These are phyloP conservation scores for Hemiprocne comata DNA, from an alignment of 2,113 vertebrate genomes.

Conservation along the genomic window DNA sequence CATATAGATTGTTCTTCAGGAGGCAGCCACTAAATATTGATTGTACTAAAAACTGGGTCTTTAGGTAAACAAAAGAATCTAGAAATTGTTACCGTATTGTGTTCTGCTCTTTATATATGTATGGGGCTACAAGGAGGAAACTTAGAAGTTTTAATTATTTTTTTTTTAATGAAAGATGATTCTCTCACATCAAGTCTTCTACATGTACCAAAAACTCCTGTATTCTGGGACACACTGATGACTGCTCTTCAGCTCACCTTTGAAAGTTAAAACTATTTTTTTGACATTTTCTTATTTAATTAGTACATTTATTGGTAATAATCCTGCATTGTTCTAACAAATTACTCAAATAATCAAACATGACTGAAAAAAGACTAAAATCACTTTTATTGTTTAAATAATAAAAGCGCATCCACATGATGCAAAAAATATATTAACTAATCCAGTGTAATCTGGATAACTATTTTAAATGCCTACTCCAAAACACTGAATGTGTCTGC, in stretches of 20 bases:
- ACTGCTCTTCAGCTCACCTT: not conserved
- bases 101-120: not conserved
- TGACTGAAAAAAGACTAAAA: not conserved
- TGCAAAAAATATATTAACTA: slow-evolving; percentile 42
- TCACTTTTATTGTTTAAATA: not conserved
- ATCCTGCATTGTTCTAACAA: not conserved
- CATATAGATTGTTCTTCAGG: not conserved
- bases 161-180: not conserved
- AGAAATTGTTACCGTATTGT: not conserved
- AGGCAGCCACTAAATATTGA: not conserved
- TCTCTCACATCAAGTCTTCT: not conserved
- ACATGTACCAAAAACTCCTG: not conserved
- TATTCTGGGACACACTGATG: not conserved
- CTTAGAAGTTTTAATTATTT: too few relatives aligned
- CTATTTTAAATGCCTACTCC: slow-evolving; percentile 68
- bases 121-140: not conserved
- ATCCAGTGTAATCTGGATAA: slow-evolving; percentile 69
- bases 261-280: not conserved
- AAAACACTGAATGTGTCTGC: slow-evolving; percentile 69
- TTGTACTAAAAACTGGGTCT: not conserved
- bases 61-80: not conserved
- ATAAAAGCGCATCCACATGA: not conserved
- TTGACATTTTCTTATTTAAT: not conserved
- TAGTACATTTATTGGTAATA: not conserved
- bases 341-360: not conserved